These are phyloP conservation scores for Entelurus aequoreus DNA, from an alignment of 2,113 vertebrate genomes.

Conservation along the genomic window DNA sequence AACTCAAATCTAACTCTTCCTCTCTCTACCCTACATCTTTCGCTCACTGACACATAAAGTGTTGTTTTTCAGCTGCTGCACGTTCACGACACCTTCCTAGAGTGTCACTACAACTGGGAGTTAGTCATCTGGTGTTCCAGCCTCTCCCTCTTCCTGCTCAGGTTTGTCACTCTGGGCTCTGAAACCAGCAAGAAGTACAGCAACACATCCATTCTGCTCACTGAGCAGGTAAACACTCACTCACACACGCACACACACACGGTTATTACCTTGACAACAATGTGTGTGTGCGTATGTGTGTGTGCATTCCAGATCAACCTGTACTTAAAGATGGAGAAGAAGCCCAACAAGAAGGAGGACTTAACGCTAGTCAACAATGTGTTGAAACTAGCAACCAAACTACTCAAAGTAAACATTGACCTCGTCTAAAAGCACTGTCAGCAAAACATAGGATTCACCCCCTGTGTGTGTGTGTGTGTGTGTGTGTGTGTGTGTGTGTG, in stretches of 20 bases:
- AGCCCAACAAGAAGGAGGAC: constrained; percentile 98
- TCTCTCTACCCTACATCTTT: too few species aligned
- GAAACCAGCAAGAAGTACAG: constrained; percentile 99
- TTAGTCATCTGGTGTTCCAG: constrained; percentile 94
- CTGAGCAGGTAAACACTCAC: constrained; percentile 81
- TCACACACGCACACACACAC: background rate
- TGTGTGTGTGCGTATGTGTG: background rate
- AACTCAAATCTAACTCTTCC: too few species aligned
- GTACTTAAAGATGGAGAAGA: constrained; percentile 99
- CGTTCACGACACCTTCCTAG: constrained; percentile 91
- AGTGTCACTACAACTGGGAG: constrained; percentile 98
- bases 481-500: background rate
- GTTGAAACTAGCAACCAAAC: constrained; percentile 94
- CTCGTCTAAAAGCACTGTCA: too few species aligned
- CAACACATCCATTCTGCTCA: constrained; percentile 98
- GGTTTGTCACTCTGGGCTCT: constrained; percentile 96
- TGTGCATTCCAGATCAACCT: constrained; percentile 85
- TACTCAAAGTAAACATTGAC: constrained; percentile 81
- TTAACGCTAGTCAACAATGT: constrained; percentile 98
- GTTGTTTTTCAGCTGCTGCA: constrained; percentile 75
- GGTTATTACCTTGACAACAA: background rate
- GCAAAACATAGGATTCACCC: too few species aligned
- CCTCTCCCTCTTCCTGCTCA: constrained; percentile 90
- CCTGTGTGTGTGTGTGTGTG: background rate
- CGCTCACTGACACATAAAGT: too few species aligned